phyloP scores from a whole-genome alignment of 2,797 vertebrate species.

The Mus minutoides region DNA sequence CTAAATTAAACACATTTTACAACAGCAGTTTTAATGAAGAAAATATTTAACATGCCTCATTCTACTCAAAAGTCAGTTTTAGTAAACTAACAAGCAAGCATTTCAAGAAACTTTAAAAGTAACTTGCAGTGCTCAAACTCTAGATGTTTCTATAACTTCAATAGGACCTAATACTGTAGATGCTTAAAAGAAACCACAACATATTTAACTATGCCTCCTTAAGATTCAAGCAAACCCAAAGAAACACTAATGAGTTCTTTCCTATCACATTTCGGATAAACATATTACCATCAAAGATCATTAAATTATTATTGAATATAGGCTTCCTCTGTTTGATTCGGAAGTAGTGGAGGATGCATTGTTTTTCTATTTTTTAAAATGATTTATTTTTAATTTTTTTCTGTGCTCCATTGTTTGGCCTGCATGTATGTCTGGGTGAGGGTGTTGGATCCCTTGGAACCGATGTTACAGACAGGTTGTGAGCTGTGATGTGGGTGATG shows the following conservation, averaged over 20 bases:
- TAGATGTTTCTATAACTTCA: not conserved
- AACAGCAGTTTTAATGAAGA: not conserved
- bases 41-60: not conserved
- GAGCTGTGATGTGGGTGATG: not conserved
- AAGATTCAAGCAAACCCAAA: not conserved
- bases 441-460: not conserved
- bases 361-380: not conserved
- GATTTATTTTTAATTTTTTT: not conserved
- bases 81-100: not conserved
- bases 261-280: not conserved
- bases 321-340: not conserved
- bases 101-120: constrained; percentile 17
- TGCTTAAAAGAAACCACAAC: constrained; percentile 19
- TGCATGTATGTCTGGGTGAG: not conserved
- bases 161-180: not conserved
- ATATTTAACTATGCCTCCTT: not conserved
- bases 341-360: not conserved
- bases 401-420: not conserved
- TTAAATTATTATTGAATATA: not conserved
- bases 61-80: not conserved
- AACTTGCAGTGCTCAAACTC: not conserved
- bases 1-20: not conserved
- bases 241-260: not conserved
- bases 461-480: not conserved
- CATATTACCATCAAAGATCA: not conserved